Evolutionary conservation across 2,113 vertebrate species (phyloP), one percentile per base, ranked within the genome.

Genomic region (Rhinopomastus cyanomelas): DNA sequence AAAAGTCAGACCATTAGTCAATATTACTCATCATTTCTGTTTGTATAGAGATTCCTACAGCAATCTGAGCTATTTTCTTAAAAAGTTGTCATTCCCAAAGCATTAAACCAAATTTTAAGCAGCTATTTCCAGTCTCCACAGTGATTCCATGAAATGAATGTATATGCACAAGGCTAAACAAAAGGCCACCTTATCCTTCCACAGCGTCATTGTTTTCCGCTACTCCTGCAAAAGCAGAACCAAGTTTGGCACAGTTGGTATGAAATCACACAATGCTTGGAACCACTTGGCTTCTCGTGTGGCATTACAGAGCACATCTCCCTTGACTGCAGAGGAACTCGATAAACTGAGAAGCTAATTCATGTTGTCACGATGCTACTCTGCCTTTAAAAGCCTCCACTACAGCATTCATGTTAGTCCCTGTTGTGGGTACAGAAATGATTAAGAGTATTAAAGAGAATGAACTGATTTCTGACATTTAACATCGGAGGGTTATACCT

Each of bases 401-500:
- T 53, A 57, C 51, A 67, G 65, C 59, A 79, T 69, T 91, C 22
- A 53, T 73, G 22, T 65, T 90, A 72, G 61, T 91, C 29, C 18
- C 4, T 22, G 7, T 55, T 84, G 65, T 62, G 62, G 69, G 56
- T 42, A 64, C 17, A 76, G 74, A 91, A 86, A 79, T 92, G 72
- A 75, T 60, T 90, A 62, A 85, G 71, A 87, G 12, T 30, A 81
- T 79, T 88, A 65, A 73, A 73, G 81, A 57, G 29, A 90, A 72
- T 80, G 90, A 95, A 73, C 51, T 88, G 59, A 88, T 85, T 74
- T 67, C 59, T 69, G 73, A 87, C 56, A 81, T 25, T 76, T 90
- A 53, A 36, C 82, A 85, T 72, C 64, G 65, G n/a, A 92, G 62
- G 72, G 64, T 36, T 65, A 39, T 75, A 42, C 16, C 29, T 51